Evolutionary conservation across 2,113 vertebrate genomes (phyloP).

Genomic region (Siniperca knerii): DNA sequence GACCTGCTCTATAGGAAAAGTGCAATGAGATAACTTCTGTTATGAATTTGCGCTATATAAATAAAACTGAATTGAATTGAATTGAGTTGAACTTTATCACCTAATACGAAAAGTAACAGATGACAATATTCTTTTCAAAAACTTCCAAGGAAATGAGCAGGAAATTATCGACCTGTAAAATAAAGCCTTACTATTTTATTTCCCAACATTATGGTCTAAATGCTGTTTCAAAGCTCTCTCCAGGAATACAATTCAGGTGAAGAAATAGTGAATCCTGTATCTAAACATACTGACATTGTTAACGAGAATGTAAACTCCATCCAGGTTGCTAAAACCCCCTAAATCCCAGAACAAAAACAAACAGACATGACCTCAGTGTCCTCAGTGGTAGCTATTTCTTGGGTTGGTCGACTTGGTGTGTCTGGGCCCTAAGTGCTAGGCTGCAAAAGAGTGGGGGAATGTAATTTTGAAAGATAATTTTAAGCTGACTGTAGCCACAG

Average conservation of each 20-base stretch:
- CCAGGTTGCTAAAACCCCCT: neutral
- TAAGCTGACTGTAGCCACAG: conserved; percentile 25
- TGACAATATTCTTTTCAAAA: neutral
- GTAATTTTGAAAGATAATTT: conserved; percentile 41
- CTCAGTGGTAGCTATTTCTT: neutral
- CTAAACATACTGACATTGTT: neutral
- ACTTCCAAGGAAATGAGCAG: neutral
- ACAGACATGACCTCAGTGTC: conserved; percentile 4
- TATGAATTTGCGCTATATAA: no score
- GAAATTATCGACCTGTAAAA: neutral
- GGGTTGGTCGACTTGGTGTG: neutral
- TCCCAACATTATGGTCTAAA: neutral
- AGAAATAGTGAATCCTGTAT: neutral
- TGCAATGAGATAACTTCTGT: no score
- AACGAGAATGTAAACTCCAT: neutral
- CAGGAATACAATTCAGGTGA: no score
- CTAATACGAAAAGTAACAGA: neutral
- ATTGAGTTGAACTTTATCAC: no score
- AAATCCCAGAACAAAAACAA: neutral
- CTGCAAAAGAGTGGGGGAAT: neutral
- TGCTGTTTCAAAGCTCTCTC: neutral
- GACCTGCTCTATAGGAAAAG: no score
- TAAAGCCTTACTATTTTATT: no score
- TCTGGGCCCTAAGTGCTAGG: neutral
- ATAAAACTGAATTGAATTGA: no score